Conservation (phyloP, 1,140 invertebrate genomes). For the Drosophila neocordata region DNA sequence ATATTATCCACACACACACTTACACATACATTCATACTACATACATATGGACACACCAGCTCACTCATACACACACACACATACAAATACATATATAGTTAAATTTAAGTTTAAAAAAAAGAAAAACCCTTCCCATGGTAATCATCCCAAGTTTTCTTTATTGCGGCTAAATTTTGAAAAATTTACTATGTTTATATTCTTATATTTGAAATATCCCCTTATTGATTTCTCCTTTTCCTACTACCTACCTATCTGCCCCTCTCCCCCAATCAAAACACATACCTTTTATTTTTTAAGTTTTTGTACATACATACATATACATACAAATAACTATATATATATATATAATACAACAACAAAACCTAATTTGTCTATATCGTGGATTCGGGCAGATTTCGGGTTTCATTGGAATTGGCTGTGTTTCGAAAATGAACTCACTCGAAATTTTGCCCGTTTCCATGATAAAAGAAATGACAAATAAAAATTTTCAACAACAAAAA, state of each 20-base stretch:
- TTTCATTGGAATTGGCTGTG: constrained; percentile 54
- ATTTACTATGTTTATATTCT: constrained; percentile 41
- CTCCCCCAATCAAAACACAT: constrained; percentile 5
- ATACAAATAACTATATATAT: constrained; percentile 28
- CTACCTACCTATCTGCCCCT: not conserved
- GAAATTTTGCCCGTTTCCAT: constrained; percentile 29
- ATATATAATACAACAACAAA: constrained; percentile 10
- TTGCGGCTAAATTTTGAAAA: constrained; percentile 44
- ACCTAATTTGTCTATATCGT: constrained; percentile 51
- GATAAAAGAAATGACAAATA: constrained; percentile 36
- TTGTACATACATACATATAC: constrained; percentile 67
- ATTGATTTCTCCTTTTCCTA: not conserved
- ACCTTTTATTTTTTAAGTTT: constrained; percentile 59
- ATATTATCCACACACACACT: constrained; percentile 62
- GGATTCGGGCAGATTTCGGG: constrained; percentile 38
- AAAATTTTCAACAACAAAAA: constrained; percentile 44
- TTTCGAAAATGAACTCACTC: constrained; percentile 55
- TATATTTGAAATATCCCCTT: not conserved
- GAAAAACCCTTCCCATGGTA: not conserved
- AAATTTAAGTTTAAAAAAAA: constrained; percentile 33
- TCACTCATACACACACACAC: constrained; percentile 25
- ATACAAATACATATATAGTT: constrained; percentile 40
- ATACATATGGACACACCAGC: constrained; percentile 20
- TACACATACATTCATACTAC: constrained; percentile 13
- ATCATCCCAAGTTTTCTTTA: constrained; percentile 17